These are phyloP conservation scores for Tinea pellionella DNA, from an alignment of 2,888 invertebrate species.

Conservation along the genomic window DNA sequence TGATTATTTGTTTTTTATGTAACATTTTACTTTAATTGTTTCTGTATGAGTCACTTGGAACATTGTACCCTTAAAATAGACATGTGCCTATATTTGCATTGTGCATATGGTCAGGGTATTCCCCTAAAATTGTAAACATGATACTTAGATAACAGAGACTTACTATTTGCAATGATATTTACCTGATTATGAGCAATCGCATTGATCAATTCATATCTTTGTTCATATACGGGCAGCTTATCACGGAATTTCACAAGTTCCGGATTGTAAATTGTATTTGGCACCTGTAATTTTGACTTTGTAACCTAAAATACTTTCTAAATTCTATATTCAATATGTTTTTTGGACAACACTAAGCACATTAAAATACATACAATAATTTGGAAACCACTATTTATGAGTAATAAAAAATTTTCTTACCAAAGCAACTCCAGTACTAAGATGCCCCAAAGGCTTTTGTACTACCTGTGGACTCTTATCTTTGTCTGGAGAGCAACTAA, in stretches of 20 bases:
- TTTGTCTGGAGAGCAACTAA: conserved; percentile 75
- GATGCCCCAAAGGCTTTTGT: conserved; percentile 72
- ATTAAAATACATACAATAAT: too few species aligned
- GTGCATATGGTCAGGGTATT: too few species aligned
- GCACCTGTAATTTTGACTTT: conserved; percentile 31
- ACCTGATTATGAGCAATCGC: conserved; percentile 75
- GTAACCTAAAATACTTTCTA: too few species aligned
- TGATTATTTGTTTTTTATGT: too few species aligned
- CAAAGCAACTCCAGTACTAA: conserved; percentile 77
- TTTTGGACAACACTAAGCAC: too few species aligned
- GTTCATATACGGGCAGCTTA: conserved; percentile 76
- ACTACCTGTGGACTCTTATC: conserved; percentile 68
- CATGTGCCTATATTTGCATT: too few species aligned
- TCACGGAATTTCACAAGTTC: conserved; percentile 71
- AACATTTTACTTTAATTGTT: too few species aligned
- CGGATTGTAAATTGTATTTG: conserved; percentile 61
- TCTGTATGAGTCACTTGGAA: too few species aligned
- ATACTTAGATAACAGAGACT: background rate
- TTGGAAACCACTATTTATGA: too few species aligned
- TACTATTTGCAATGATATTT: conserved; percentile 5
- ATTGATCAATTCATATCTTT: conserved; percentile 74
- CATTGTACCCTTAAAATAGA: too few species aligned
- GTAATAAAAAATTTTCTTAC: conserved; percentile 27
- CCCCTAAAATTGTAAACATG: background rate
- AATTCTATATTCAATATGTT: too few species aligned